These are phyloP conservation scores for Apodemia duryi DNA, from an alignment of 2,888 invertebrate genomes.

Conservation along the genomic window DNA sequence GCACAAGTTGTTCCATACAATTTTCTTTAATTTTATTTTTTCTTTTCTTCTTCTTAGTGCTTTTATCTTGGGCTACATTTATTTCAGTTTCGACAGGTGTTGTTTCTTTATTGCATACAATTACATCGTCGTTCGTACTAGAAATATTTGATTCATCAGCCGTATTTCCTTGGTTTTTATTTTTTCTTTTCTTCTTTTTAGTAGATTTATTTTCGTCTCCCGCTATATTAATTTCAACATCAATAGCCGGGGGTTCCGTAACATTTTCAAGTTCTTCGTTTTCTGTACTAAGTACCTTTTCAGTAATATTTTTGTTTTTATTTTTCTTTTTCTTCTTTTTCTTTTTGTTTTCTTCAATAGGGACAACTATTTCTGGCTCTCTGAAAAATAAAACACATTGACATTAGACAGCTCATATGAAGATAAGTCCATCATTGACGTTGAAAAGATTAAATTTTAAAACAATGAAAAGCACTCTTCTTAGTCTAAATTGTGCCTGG, in stretches of 20 bases:
- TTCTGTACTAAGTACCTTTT: no score
- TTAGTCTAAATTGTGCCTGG: no score
- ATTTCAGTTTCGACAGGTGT: constrained; percentile 25
- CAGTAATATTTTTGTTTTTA: constrained; percentile 42
- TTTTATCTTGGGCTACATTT: constrained; percentile 23
- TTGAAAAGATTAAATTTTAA: no score
- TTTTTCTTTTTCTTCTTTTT: constrained; percentile 63
- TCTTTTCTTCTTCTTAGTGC: constrained; percentile 28
- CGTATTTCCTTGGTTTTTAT: constrained; percentile 15
- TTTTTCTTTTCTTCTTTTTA: background rate
- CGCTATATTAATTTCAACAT: no score
- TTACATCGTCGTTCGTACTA: background rate
- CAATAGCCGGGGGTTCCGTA: no score
- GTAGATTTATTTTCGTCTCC: background rate
- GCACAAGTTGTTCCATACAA: background rate
- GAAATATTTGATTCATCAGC: constrained; percentile 8
- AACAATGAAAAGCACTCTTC: no score
- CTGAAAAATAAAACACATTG: constrained; percentile 36
- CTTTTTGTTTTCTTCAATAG: constrained; percentile 53
- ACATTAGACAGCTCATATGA: background rate
- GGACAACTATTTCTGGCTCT: constrained; percentile 55
- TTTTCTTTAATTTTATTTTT: constrained; percentile 23
- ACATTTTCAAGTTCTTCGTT: no score
- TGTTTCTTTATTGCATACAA: constrained; percentile 36
- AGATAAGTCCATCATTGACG: no score